Conservation (phyloP, 2,888 invertebrate species). For the Leptopilina drosophilae region DNA sequence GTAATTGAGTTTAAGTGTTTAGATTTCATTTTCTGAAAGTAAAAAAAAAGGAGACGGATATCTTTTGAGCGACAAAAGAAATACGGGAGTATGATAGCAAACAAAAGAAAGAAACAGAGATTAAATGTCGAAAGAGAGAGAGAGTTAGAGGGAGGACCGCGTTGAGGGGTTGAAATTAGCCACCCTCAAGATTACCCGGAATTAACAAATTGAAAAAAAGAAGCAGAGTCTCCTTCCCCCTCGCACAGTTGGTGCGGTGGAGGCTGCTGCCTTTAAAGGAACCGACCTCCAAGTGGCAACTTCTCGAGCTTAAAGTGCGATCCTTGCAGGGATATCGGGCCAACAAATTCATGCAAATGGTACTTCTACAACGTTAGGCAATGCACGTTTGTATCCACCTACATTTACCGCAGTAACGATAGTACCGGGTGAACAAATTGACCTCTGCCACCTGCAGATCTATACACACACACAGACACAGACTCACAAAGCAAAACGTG, state of each 20-base stretch:
- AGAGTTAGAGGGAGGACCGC: slow-evolving; percentile 36
- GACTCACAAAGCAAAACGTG: background rate
- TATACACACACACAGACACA: background rate
- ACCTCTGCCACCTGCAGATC: slow-evolving; percentile 10
- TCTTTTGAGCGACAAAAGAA: slow-evolving; percentile 32
- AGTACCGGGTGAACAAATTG: slow-evolving; percentile 21
- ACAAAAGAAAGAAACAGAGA: slow-evolving; percentile 46
- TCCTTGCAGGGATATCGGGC: slow-evolving; percentile 64
- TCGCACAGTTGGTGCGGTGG: background rate
- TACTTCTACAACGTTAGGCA: slow-evolving; percentile 57
- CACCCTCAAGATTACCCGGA: slow-evolving; percentile 72
- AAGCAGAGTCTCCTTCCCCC: slow-evolving; percentile 51
- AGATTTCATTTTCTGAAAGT: background rate
- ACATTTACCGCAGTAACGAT: slow-evolving; percentile 19
- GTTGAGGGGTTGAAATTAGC: slow-evolving; percentile 69
- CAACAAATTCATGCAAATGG: slow-evolving; percentile 73
- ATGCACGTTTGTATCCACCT: slow-evolving; percentile 28
- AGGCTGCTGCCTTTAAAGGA: slow-evolving; percentile 60
- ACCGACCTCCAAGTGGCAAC: slow-evolving; percentile 49
- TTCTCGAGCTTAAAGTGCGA: slow-evolving; percentile 63
- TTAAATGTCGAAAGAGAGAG: slow-evolving; percentile 64
- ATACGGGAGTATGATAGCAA: slow-evolving; percentile 26
- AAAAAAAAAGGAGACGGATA: background rate
- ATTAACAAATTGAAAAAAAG: slow-evolving; percentile 75
- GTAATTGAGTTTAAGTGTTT: too few species aligned